These are phyloP conservation scores for Andrena chrysosceles DNA, from an alignment of 2,888 invertebrate genomes.

Conservation along the genomic window DNA sequence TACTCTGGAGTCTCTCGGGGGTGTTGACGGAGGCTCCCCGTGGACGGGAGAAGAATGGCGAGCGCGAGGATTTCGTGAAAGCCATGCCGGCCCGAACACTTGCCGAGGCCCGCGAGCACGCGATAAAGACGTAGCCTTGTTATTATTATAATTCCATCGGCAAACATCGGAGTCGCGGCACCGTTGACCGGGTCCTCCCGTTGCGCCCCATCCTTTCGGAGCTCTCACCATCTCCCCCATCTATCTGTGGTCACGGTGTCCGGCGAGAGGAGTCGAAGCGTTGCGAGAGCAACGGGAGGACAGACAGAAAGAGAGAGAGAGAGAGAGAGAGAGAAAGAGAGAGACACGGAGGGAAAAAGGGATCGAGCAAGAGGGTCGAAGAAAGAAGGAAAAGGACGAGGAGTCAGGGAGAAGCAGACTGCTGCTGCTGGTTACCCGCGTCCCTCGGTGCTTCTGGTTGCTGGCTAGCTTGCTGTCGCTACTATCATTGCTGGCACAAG, in stretches of 20 bases:
- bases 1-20: background rate
- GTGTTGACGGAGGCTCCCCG: background rate
- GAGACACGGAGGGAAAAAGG: background rate
- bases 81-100: too few species aligned
- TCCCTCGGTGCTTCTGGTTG: conserved; percentile 35
- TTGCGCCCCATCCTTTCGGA: conserved; percentile 6
- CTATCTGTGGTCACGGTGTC: conserved; percentile 59
- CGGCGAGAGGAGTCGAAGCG: conserved; percentile 50
- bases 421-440: conserved; percentile 3
- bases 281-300: conserved; percentile 35
- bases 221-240: conserved; percentile 21
- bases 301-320: conserved; percentile 10
- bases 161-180: conserved; percentile 62
- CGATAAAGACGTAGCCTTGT: background rate
- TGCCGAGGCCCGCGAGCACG: background rate
- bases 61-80: background rate
- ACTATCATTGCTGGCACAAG: conserved; percentile 46
- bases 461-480: conserved; percentile 47
- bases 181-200: conserved; percentile 14
- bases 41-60: background rate
- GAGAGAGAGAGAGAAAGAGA: conserved; percentile 1
- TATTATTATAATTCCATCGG: conserved; percentile 57
- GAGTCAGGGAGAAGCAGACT: background rate
- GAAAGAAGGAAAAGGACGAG: background rate
- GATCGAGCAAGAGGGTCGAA: conserved; percentile 1